These are phyloP conservation scores for Gorsachius goisagi DNA, from an alignment of 2,113 vertebrate species.

Conservation along the genomic window DNA sequence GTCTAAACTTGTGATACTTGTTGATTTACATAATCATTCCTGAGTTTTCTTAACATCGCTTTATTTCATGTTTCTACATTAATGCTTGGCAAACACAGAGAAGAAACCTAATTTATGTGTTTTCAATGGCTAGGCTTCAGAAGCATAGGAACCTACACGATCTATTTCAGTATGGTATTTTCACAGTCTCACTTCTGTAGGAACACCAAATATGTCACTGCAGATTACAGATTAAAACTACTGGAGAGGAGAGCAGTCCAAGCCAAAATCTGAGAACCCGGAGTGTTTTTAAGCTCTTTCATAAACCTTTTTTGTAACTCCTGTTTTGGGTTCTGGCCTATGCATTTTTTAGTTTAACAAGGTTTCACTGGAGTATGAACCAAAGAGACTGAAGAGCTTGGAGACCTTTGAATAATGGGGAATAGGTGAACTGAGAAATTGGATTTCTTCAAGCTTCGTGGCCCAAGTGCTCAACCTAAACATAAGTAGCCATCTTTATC, in stretches of 20 bases:
- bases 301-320: background rate
- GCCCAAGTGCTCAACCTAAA: background rate
- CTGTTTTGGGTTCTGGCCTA: background rate
- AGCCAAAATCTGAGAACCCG: background rate
- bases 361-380: background rate
- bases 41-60: background rate
- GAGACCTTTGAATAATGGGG: constrained; percentile 13
- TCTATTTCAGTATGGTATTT: background rate
- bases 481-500: background rate
- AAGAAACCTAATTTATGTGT: background rate
- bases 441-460: constrained; percentile 15
- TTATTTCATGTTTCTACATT: background rate
- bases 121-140: background rate
- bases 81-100: background rate
- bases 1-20: background rate
- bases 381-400: background rate
- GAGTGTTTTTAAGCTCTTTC: background rate
- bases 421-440: constrained; percentile 56
- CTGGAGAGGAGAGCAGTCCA: background rate
- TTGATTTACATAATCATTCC: background rate
- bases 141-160: accelerated
- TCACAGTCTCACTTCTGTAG: background rate
- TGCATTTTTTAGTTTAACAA: background rate
- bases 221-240: background rate
- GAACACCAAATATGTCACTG: background rate